Percentiles rank a stretch among this genome's conserved stretches.
Evolutionary conservation across 2,888 invertebrate genomes (phyloP).

Genomic region (Spodoptera littoralis): DNA sequence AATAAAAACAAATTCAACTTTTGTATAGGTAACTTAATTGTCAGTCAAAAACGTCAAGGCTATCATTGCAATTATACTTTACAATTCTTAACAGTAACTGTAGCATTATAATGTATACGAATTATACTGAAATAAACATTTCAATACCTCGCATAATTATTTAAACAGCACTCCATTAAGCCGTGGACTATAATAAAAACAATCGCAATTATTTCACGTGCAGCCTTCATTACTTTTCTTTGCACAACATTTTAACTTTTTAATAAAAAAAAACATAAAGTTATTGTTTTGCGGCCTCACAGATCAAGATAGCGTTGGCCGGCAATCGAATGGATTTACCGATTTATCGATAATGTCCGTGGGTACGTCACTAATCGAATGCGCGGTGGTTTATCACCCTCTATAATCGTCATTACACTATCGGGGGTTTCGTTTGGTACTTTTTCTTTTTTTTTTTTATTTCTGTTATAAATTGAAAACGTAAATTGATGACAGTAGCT

Average conservation of each 20-base stretch:
- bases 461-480: constrained; percentile 62
- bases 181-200: constrained; percentile 31
- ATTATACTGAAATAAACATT: constrained; percentile 4
- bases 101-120: constrained; percentile 1
- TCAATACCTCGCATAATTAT: constrained; percentile 27
- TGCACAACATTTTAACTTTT: constrained; percentile 54
- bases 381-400: constrained; percentile 79
- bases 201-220: constrained; percentile 43
- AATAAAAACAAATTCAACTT: not conserved
- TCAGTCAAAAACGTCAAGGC: constrained; percentile 7
- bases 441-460: constrained; percentile 55
- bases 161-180: constrained; percentile 24
- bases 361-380: constrained; percentile 85
- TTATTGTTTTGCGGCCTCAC: constrained; percentile 78
- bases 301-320: constrained; percentile 77
- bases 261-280: constrained; percentile 65
- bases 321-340: constrained; percentile 72
- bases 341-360: constrained; percentile 82
- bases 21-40: not conserved
- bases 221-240: constrained; percentile 55
- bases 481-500: constrained; percentile 48
- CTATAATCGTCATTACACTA: constrained; percentile 81
- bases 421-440: constrained; percentile 36
- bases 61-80: constrained; percentile 7
- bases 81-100: not conserved